These are phyloP conservation scores for Platycnemis pennipes DNA, from an alignment of 2,888 invertebrate species.

Conservation along the genomic window DNA sequence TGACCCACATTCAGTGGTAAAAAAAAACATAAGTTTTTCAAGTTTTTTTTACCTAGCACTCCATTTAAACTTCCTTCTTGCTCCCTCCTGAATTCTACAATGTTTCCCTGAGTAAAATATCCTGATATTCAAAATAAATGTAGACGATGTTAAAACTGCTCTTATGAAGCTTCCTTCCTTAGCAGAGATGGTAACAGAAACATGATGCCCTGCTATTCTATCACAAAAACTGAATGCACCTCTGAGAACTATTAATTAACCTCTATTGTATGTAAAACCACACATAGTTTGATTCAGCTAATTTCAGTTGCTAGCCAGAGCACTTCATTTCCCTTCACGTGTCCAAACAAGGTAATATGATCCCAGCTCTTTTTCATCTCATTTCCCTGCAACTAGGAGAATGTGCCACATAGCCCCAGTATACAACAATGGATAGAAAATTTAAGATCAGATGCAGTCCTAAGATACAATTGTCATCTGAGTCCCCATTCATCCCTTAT, in stretches of 20 bases:
- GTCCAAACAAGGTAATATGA: background rate
- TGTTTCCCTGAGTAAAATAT: background rate
- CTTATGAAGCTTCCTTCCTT: background rate
- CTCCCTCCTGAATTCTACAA: background rate
- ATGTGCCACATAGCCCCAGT: background rate
- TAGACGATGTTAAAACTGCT: background rate
- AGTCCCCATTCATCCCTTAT: background rate
- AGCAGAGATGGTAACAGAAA: background rate
- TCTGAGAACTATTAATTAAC: background rate
- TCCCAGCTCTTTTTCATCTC: background rate
- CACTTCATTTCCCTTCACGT: background rate
- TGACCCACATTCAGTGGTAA: background rate
- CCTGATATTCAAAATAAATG: background rate
- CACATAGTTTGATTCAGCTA: background rate
- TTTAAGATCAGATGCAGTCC: background rate
- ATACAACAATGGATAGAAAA: background rate
- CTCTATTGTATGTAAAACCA: background rate
- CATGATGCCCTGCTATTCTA: background rate
- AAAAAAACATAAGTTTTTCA: background rate
- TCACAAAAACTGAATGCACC: background rate
- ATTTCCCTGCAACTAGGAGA: background rate
- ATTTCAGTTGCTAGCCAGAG: background rate
- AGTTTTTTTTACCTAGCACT: background rate
- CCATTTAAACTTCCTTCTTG: background rate
- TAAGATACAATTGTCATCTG: background rate